Percentiles rank a stretch among this genome's conserved stretches.
Conservation (phyloP, 2,888 invertebrate genomes). For the Orthonychiurus folsomi region DNA sequence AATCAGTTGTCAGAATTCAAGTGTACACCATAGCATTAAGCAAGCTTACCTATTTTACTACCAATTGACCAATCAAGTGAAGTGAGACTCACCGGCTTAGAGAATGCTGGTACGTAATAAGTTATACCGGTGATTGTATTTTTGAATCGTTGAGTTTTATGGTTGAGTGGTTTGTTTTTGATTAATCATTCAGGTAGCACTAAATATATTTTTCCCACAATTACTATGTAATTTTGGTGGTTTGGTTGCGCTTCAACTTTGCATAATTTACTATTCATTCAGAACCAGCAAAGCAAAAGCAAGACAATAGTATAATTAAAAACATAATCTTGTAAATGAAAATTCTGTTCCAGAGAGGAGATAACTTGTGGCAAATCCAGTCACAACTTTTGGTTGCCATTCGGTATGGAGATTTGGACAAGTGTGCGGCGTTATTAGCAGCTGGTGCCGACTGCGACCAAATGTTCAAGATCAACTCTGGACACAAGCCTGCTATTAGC, state of each 20-base stretch:
- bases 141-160: too few relatives aligned
- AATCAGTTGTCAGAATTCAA: too few relatives aligned
- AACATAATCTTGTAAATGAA: neutral
- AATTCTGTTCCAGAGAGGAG: neutral
- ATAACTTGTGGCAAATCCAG: constrained; percentile 28
- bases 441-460: constrained; percentile 38
- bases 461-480: constrained; percentile 35
- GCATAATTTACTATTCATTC: neutral
- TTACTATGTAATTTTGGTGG: neutral
- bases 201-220: neutral
- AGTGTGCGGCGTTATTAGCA: constrained; percentile 28
- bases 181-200: neutral
- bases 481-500: constrained; percentile 32
- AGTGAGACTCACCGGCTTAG: too few relatives aligned
- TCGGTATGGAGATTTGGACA: constrained; percentile 33
- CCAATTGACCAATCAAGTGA: too few relatives aligned
- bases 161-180: too few relatives aligned
- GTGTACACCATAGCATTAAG: too few relatives aligned
- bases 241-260: neutral
- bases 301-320: neutral
- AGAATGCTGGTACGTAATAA: too few relatives aligned
- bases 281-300: neutral
- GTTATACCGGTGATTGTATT: too few relatives aligned
- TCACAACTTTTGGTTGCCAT: constrained; percentile 36
- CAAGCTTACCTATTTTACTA: too few relatives aligned